Evolutionary conservation across 1,140 invertebrate genomes (phyloP), one percentile per base, ranked within the genome.

Genomic region (Frieseomelitta varia): DNA sequence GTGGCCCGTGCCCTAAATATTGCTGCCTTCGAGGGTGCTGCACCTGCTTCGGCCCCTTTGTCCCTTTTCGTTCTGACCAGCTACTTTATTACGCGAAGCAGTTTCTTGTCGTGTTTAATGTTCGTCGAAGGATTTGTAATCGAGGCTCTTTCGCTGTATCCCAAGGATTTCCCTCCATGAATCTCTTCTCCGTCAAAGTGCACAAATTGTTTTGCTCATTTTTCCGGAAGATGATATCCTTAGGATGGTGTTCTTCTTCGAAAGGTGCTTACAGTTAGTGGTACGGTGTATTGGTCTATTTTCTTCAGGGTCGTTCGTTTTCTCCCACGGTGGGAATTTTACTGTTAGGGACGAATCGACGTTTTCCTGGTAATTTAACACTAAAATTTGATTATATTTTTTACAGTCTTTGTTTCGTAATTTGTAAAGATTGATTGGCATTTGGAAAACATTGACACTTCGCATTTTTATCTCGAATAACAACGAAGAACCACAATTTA

Each of bases 1-100:
- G n/a, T 24, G 11, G 2, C 17, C 11, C n/a, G n/a, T 53, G 55
- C 24, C 77, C 78, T 34, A 74, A 80, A 85, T 80, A 58, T 74
- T n/a, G 0, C 1, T 51, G 69, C 4, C 58, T 68, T 65, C 19
- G 11, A 53, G 4, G 1, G 6, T 56, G 15, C 0, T 65, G 3
- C 78, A 85, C 83, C 83, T 85, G 83, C 56, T 39, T 12, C 21
- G 47, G 4, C 39, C 58, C 58, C 14, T 61, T n/a, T 11, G 58
- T n/a, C 11, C 24, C 24, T 61, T n/a, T 61, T 61, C 58, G 3
- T 0, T 14, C 3, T 27, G 69, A 72, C 79, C 14, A 34, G 14
- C 21, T 24, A 19, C 58, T n/a, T 24, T 24, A 12, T 24, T 58
- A 24, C 56, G 56, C 24, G 24, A 47, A 15, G 11, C n/a, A 24